These are phyloP conservation scores for Catocala sponsa DNA, from an alignment of 2,888 invertebrate species.

Conservation along the genomic window DNA sequence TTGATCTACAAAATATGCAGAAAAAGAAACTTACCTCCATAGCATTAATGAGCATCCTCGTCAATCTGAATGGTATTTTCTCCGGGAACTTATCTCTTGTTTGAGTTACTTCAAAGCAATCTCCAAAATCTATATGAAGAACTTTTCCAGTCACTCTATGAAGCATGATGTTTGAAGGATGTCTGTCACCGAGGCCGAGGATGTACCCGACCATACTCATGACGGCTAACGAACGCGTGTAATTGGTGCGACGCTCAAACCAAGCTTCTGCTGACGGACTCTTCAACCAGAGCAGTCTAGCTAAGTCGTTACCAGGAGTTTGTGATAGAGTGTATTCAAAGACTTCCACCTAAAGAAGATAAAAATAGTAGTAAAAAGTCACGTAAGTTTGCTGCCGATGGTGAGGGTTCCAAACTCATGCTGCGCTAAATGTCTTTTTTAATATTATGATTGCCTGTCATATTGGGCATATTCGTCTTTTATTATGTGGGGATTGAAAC, in stretches of 20 bases:
- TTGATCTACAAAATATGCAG: too few species aligned
- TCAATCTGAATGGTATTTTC: slow-evolving; percentile 98
- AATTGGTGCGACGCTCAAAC: slow-evolving; percentile 99
- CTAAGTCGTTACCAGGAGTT: slow-evolving; percentile 97
- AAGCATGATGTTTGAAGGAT: slow-evolving; percentile 99
- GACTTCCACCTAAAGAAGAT: slow-evolving; percentile 91
- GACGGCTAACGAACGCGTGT: slow-evolving; percentile 98
- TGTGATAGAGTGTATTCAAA: slow-evolving; percentile 98
- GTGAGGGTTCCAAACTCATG: too few species aligned
- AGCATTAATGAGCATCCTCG: slow-evolving; percentile 98
- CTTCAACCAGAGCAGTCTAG: slow-evolving; percentile 98
- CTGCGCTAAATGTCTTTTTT: too few species aligned
- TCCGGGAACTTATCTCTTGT: slow-evolving; percentile 99
- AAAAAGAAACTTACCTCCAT: slow-evolving; percentile 91
- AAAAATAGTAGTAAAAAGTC: neutral
- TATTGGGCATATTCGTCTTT: too few species aligned
- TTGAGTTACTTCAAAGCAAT: slow-evolving; percentile 99
- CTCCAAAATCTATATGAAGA: slow-evolving; percentile 99
- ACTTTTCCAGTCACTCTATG: slow-evolving; percentile 99
- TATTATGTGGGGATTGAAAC: too few species aligned
- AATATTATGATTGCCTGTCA: too few species aligned
- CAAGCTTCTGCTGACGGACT: slow-evolving; percentile 99
- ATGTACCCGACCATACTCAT: slow-evolving; percentile 99
- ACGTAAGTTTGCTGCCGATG: too few species aligned
- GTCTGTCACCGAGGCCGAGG: slow-evolving; percentile 98